Base-by-base conservation (phyloP, 1,140 invertebrate genomes). In the Pseudomyrmex concolor region DNA sequence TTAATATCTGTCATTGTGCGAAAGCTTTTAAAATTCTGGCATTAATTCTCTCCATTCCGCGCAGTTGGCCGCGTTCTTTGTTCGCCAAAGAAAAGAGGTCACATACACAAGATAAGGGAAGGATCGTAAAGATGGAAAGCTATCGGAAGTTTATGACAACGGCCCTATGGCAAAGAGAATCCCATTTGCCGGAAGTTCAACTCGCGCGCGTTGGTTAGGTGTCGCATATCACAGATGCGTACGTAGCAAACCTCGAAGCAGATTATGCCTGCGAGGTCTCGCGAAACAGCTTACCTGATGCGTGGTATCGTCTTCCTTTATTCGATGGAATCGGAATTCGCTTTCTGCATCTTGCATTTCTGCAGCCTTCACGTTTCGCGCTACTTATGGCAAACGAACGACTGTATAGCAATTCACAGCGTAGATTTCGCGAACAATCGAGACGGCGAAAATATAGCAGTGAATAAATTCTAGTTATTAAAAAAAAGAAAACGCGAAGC, bases 241-340 rank as follows among this genome's bases (percentile, higher is more conserved):
- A 45, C 34, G 13, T 82, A 7, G 70, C 63, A 55, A 60, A 71
- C 51, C 50, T 57, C 76, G 17, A 51, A 48, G 54, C 34, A 73
- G 77, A 82, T 82, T 84, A 82, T 67, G 54, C 80, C 51, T 83
- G 64, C 62, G 59, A 63, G 80, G 74, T 63, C 74, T 83, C 63
- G 57, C 77, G 67, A 71, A 89, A 86, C 84, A 84, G 84, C 86
- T 91, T 90, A 90, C 71, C 50, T 68, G 15, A n/a, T 51, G 66
- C 45, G 43, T 62, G 57, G 74, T 70, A 83, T 84, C 85, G 48
- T 64, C 50, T 83, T 77, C 59, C 57, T 76, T 77, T 68, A 77
- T 63, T 64, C 57, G 59, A 22, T 62, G 72, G 50, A 59, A 83
- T 77, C 68, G 50, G 77, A 86, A 66, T 83, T 78, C 17, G 34